Evolutionary conservation across 2,888 invertebrate species (phyloP).

Genomic region (Belgica antarctica): DNA sequence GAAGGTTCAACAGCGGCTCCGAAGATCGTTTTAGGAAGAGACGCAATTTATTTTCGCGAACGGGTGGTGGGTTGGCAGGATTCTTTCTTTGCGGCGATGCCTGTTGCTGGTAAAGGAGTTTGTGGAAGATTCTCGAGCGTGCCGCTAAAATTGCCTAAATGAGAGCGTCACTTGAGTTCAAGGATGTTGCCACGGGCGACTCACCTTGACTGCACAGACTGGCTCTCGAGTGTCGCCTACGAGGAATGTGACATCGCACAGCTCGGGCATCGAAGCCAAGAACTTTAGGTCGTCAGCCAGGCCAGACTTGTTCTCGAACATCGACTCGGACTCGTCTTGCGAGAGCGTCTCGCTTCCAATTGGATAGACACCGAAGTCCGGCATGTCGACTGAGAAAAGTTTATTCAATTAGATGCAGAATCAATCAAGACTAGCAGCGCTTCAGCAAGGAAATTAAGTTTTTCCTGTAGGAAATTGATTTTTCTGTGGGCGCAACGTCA

Average conservation of each 20-base stretch:
- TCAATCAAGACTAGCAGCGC: too few species aligned
- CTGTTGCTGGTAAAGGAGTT: slow-evolving; percentile 63
- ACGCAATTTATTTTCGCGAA: slow-evolving; percentile 64
- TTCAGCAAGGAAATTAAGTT: too few species aligned
- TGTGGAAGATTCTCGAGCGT: slow-evolving; percentile 59
- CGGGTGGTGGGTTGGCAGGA: slow-evolving; percentile 58
- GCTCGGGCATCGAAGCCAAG: slow-evolving; percentile 70
- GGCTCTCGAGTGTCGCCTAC: slow-evolving; percentile 70
- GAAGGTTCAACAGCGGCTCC: slow-evolving; percentile 66
- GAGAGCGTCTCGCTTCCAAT: neutral
- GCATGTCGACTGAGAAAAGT: slow-evolving; percentile 37
- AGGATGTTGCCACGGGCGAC: neutral
- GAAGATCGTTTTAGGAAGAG: slow-evolving; percentile 68
- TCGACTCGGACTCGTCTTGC: slow-evolving; percentile 47
- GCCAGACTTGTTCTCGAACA: slow-evolving; percentile 68
- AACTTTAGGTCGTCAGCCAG: slow-evolving; percentile 73
- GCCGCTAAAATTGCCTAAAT: slow-evolving; percentile 38
- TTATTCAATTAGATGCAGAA: too few species aligned
- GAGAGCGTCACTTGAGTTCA: neutral
- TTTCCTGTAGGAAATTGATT: too few species aligned
- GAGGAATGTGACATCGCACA: slow-evolving; percentile 71
- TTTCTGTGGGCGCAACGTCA: too few species aligned
- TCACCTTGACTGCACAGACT: slow-evolving; percentile 68
- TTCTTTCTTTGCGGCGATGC: slow-evolving; percentile 61
- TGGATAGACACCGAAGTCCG: slow-evolving; percentile 38